phyloP scores from a whole-genome alignment of 1,140 invertebrate genomes.

The Panagrolaimus sp. region DNA sequence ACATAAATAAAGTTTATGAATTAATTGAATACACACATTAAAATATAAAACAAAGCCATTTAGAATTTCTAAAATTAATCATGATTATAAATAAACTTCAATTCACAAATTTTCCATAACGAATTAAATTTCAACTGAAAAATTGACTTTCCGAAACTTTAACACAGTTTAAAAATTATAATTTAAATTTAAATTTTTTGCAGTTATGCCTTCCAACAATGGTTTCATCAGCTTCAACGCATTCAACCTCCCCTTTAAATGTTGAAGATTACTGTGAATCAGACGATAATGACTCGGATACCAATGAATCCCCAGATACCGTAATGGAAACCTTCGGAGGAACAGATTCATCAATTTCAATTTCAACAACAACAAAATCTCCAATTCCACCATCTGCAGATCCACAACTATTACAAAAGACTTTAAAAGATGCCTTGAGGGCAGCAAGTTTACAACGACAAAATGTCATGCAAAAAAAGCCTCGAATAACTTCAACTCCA shows the following conservation, averaged over 20 bases:
- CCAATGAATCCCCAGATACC: conserved; percentile 15
- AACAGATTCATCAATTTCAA: too few relatives aligned
- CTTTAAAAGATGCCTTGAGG: conserved; percentile 40
- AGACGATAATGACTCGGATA: conserved; percentile 27
- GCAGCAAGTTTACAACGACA: conserved; percentile 28
- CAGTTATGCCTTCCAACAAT: conserved; percentile 32
- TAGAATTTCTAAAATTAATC: too few relatives aligned
- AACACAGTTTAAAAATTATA: not conserved
- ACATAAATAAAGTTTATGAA: too few relatives aligned
- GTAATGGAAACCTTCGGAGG: not conserved
- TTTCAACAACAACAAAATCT: not conserved
- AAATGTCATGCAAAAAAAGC: conserved; percentile 21
- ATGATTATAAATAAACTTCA: too few relatives aligned
- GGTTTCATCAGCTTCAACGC: conserved; percentile 23
- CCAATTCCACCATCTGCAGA: not conserved
- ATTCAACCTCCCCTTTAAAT: conserved; percentile 19
- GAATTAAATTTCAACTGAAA: too few relatives aligned
- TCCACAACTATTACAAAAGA: conserved; percentile 25
- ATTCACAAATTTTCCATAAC: too few relatives aligned
- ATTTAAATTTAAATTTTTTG: not conserved
- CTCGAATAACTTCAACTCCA: not conserved
- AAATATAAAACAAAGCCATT: too few relatives aligned
- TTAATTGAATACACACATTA: too few relatives aligned
- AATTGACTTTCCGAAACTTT: too few relatives aligned
- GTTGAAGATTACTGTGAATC: conserved; percentile 20